Evolutionary conservation across 2,113 vertebrate genomes (phyloP).

Genomic region (Paedocypris sp.): DNA sequence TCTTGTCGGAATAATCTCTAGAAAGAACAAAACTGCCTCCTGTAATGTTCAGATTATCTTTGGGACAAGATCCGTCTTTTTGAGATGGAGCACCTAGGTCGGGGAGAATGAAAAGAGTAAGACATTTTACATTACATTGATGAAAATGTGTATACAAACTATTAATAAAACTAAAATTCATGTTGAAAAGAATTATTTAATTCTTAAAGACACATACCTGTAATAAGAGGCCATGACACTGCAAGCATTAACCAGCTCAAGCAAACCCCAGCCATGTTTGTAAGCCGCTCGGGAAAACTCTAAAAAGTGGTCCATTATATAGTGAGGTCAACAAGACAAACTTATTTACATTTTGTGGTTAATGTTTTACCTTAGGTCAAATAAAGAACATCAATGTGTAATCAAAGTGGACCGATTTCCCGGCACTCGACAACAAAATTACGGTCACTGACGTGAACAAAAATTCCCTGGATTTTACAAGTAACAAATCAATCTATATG

Average conservation of each 20-base stretch:
- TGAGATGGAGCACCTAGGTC: conserved; percentile 9
- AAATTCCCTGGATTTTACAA: no score
- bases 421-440: neutral
- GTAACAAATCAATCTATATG: no score
- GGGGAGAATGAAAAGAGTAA: neutral
- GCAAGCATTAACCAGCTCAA: neutral
- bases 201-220: conserved; percentile 16
- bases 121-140: no score
- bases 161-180: no score
- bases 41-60: neutral
- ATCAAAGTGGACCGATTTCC: neutral
- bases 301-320: neutral
- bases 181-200: no score
- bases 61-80: neutral
- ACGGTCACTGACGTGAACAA: neutral
- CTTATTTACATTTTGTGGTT: conserved; percentile 15
- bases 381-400: conserved; percentile 22
- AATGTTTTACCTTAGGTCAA: conserved; percentile 55
- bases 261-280: neutral
- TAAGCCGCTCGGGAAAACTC: neutral
- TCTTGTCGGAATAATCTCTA: neutral
- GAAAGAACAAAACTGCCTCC: conserved; percentile 10
- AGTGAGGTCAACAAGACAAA: neutral
- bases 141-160: no score
- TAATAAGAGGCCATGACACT: neutral